Base-by-base conservation (phyloP, 2,888 invertebrate species). In the Pseudeuparius sepicola region DNA sequence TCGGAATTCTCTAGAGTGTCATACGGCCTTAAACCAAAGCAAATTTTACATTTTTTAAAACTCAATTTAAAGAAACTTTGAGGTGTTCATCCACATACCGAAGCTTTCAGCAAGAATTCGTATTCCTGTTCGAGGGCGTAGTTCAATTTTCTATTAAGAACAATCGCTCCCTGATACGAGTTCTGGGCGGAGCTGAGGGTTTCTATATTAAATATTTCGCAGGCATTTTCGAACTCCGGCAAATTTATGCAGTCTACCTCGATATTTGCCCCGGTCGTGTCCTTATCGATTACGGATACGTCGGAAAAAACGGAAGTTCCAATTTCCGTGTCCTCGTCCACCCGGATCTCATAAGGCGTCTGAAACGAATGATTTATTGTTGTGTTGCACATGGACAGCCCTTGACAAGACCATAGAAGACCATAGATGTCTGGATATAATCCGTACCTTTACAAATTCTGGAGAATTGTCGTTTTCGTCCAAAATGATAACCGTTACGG, bases 401-500 rank as follows among this genome's bases (percentile, higher is more conserved):
- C n/a, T n/a, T n/a, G n/a, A n/a, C n/a, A n/a, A n/a, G n/a, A n/a
- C n/a, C n/a, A n/a, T n/a, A n/a, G n/a, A n/a, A n/a, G n/a, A n/a
- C n/a, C n/a, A n/a, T n/a, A n/a, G n/a, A n/a, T n/a, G n/a, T n/a
- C n/a, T n/a, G n/a, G n/a, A n/a, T n/a, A n/a, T n/a, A n/a, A n/a
- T n/a, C n/a, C 70, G 70, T 66, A 83, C 84, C 61, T 80, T 75
- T 61, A 72, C 69, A 62, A 86, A 86, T 37, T 68, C 70, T 4
- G 90, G 89, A 17, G 84, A 71, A 60, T 88, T 89, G 55, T 92
- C 90, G 56, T 92, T 90, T 52, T 85, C 86, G 54, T 92, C 90
- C 6, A 84, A 64, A 10, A 92, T 77, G 40, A 89, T 87, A 40
- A 89, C 81, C 16, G 79, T 81, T 26, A 87, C 78, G 3, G 83